These are phyloP conservation scores for Clivina fossor DNA, from an alignment of 2,888 invertebrate genomes.

Conservation along the genomic window DNA sequence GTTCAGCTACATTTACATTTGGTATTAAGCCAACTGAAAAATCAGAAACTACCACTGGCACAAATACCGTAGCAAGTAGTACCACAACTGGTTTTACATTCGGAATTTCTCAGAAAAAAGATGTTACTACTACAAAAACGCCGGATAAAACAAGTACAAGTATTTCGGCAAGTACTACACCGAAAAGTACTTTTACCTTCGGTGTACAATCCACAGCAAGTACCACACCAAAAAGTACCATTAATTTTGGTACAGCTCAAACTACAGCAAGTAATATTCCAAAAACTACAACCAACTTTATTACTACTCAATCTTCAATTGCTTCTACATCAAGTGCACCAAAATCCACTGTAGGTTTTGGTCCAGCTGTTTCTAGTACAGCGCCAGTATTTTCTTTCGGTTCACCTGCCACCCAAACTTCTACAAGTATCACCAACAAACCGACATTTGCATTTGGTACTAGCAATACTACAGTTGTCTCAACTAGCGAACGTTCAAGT, in stretches of 20 bases:
- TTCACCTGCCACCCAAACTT: neutral
- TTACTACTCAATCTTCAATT: slow-evolving; percentile 7
- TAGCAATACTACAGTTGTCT: neutral
- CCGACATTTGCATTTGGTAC: slow-evolving; percentile 15
- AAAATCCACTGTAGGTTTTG: slow-evolving; percentile 35
- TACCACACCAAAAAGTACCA: slow-evolving; percentile 25
- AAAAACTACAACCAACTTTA: slow-evolving; percentile 25
- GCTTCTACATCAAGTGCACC: slow-evolving; percentile 12
- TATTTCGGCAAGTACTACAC: slow-evolving; percentile 13
- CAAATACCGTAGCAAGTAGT: slow-evolving; percentile 16
- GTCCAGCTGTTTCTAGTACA: slow-evolving; percentile 26
- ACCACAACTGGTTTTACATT: slow-evolving; percentile 39
- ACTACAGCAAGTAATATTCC: slow-evolving; percentile 8
- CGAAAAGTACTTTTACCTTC: slow-evolving; percentile 41
- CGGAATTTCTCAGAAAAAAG: slow-evolving; percentile 35
- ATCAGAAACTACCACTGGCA: slow-evolving; percentile 7
- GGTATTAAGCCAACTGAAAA: slow-evolving; percentile 37
- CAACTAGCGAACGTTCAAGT: neutral
- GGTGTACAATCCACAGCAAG: slow-evolving; percentile 34
- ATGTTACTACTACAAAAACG: slow-evolving; percentile 17
- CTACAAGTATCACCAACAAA: no score
- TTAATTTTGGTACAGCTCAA: slow-evolving; percentile 23
- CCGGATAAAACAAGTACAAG: slow-evolving; percentile 28
- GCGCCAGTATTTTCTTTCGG: slow-evolving; percentile 6
- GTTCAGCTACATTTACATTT: slow-evolving; percentile 34